A percentile compares a stretch with the other conserved stretches of the same genome.
These are phyloP conservation scores for Pseudotriccus pelzelni DNA, from an alignment of 2,797 vertebrate genomes.

Conservation along the genomic window DNA sequence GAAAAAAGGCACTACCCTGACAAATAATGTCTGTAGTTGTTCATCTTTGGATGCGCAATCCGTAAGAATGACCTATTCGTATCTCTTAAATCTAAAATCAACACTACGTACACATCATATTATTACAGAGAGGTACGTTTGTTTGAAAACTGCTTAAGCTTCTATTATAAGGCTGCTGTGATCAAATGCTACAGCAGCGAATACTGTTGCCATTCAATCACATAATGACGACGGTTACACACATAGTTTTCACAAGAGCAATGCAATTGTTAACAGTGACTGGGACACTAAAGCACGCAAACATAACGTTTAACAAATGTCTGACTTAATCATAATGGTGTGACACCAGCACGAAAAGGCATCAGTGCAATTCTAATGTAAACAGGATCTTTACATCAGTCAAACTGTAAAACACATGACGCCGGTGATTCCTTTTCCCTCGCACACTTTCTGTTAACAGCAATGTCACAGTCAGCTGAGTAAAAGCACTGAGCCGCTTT, in stretches of 20 bases:
- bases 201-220: neutral
- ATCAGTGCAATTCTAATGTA: neutral
- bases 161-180: neutral
- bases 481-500: neutral
- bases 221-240: neutral
- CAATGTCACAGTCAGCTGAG: neutral
- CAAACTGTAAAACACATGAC: neutral
- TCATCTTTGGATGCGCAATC: neutral
- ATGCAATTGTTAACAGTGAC: neutral
- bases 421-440: neutral
- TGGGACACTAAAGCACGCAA: neutral
- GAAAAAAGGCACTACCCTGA: neutral
- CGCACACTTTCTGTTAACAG: neutral
- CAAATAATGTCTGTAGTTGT: neutral
- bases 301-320: accelerated
- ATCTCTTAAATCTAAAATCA: neutral
- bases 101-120: neutral
- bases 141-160: neutral
- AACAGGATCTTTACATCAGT: neutral
- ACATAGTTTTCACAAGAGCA: neutral
- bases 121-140: neutral
- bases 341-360: neutral
- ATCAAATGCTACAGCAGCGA: neutral
- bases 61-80: neutral
- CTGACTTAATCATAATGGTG: neutral